Conservation (phyloP, 1,140 invertebrate genomes). For the Heliconius melpomene region DNA sequence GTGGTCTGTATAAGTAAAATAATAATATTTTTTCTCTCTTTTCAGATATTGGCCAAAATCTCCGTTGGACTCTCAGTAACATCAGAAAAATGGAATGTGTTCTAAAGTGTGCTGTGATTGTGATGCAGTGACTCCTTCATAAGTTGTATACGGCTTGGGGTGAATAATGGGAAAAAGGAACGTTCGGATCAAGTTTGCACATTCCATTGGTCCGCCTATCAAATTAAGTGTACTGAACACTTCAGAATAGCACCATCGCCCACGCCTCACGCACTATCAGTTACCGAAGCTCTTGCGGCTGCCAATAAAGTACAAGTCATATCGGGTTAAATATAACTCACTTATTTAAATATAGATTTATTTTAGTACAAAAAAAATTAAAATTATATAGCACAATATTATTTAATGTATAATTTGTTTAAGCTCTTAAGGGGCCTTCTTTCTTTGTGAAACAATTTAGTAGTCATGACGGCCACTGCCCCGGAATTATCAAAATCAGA, state of each 20-base stretch:
- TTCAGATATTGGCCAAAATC: conserved; percentile 56
- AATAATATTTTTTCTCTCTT: conserved; percentile 49
- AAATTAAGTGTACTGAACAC: conserved; percentile 56
- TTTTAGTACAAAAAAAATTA: conserved; percentile 69
- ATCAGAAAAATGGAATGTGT: conserved; percentile 58
- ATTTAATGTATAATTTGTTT: conserved; percentile 55
- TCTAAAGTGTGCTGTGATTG: conserved; percentile 24
- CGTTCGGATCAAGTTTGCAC: conserved; percentile 76
- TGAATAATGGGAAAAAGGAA: conserved; percentile 80
- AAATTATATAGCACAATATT: conserved; percentile 57
- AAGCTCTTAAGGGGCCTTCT: conserved; percentile 50
- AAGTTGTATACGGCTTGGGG: conserved; percentile 56
- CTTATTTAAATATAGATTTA: conserved; percentile 74
- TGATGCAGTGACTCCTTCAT: conserved; percentile 55
- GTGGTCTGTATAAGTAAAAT: background rate
- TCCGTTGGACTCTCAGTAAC: conserved; percentile 33
- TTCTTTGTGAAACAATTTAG: conserved; percentile 48
- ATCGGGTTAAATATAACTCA: conserved; percentile 65
- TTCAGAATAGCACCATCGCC: conserved; percentile 61
- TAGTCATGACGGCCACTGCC: conserved; percentile 91
- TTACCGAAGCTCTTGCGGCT: conserved; percentile 78
- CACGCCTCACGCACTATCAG: conserved; percentile 58
- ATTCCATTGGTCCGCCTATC: conserved; percentile 76
- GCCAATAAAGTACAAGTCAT: conserved; percentile 80
- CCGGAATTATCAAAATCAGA: conserved; percentile 88